phyloP scores from a whole-genome alignment of 1,140 invertebrate genomes.

The Aphidius gifuensis region DNA sequence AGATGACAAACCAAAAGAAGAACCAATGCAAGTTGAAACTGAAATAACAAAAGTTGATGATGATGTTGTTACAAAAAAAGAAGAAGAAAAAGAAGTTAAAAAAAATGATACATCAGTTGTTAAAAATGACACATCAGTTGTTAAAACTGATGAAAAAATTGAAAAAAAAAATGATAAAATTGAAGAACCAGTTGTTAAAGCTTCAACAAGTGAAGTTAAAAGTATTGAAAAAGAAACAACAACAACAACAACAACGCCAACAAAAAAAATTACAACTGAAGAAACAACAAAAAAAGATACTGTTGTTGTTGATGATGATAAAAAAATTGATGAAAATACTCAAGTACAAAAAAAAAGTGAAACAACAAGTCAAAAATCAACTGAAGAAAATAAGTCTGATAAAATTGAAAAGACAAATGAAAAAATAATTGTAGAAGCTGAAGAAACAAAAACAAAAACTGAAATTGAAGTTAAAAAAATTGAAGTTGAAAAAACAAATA shows the following conservation, averaged over 20 bases:
- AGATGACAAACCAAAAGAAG: conserved; percentile 8
- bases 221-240: background rate
- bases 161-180: background rate
- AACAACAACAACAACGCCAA: background rate
- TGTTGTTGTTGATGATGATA: conserved; percentile 13
- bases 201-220: conserved; percentile 9
- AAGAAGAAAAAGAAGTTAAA: background rate
- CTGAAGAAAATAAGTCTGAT: conserved; percentile 24
- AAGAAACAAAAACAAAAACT: conserved; percentile 15
- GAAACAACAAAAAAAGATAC: conserved; percentile 24
- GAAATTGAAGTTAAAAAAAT: conserved; percentile 23
- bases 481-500: conserved; percentile 9
- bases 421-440: conserved; percentile 16
- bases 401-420: conserved; percentile 13
- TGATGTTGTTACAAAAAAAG: conserved; percentile 3
- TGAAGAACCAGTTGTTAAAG: conserved; percentile 13
- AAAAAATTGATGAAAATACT: conserved; percentile 19
- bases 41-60: background rate
- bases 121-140: background rate
- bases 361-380: conserved; percentile 1
- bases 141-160: conserved; percentile 3
- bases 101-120: background rate
- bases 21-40: conserved; percentile 16
- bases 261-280: conserved; percentile 21
- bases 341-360: conserved; percentile 18